Evolutionary conservation across 2,888 invertebrate genomes (phyloP), one percentile per base, ranked within the genome.

Genomic region (Lapara coniferarum): DNA sequence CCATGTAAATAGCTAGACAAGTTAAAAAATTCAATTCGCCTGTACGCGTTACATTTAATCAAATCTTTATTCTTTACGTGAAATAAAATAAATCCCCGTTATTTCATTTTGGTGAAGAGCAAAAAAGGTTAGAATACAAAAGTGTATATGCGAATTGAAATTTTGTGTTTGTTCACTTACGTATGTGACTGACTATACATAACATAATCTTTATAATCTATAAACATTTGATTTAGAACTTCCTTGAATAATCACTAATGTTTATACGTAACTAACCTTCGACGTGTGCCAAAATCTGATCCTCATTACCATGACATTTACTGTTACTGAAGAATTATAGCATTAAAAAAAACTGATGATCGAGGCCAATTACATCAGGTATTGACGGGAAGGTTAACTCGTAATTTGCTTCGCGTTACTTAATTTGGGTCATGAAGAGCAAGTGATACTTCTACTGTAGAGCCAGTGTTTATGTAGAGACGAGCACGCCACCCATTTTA

Each of bases 301-400:
- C 8, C 59, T 59, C 16, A 44, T 16, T 44, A 59, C 59, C 59
- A 37, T 59, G 59, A 59, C 59, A 59, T 59, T 59, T 59, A 10
- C 59, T 16, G n/a, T 44, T 16, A 44, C 14, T 59, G 59, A n/a
- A 58, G 30, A 44, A 16, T 44, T 59, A 37, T 58, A 30, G 59
- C 59, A 56, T 0, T n/a, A 10, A 44, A n/a, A n/a, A n/a, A n/a
- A 16, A n/a, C 25, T 10, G 37, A 44, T n/a, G 59, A 44, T n/a
- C 56, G 44, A 59, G 44, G 59, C 10, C 59, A n/a, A 5, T 59
- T 10, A 59, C 37, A 14, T 59, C 59, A 19, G 6, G 44, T 58
- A 30, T 25, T 55, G 19, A 46, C 44, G 37, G 59, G 44, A 59
- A 59, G 59, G 59, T 59, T 14, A 59, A 46, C 59, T 46, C n/a